Conservation (phyloP, 2,113 vertebrate species). For the Nettapus auritus region DNA sequence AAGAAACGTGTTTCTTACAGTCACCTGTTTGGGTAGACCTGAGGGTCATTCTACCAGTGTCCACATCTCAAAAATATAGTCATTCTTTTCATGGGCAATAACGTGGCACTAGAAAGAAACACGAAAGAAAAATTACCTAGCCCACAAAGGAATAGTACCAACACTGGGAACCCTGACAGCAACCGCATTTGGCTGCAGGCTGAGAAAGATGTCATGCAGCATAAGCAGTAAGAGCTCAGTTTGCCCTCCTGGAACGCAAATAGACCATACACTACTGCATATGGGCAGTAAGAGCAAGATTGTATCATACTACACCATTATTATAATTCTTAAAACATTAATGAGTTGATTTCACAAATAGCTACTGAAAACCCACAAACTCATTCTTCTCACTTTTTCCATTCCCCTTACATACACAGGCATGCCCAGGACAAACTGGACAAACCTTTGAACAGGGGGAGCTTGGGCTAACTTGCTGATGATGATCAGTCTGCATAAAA, state of each 20-base stretch:
- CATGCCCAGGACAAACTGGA: neutral
- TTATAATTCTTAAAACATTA: neutral
- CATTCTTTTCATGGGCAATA: neutral
- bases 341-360: neutral
- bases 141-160: neutral
- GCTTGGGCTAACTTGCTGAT: neutral
- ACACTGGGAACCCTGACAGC: neutral
- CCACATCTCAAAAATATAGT: neutral
- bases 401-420: neutral
- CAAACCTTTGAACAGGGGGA: neutral
- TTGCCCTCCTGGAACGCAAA: neutral
- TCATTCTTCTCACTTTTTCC: neutral
- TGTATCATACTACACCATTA: neutral
- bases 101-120: neutral
- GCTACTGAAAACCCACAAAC: neutral
- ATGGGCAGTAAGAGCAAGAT: neutral
- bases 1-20: neutral
- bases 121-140: neutral
- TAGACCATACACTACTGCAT: rapidly evolving
- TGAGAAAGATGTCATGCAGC: neutral
- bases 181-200: neutral
- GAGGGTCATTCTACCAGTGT: neutral
- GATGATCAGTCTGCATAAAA: neutral
- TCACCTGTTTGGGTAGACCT: neutral
- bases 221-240: neutral